Percentiles rank a stretch among this genome's conserved stretches.
phyloP scores from a whole-genome alignment of 1,140 invertebrate genomes.

The Macrosteles quadrilineatus region DNA sequence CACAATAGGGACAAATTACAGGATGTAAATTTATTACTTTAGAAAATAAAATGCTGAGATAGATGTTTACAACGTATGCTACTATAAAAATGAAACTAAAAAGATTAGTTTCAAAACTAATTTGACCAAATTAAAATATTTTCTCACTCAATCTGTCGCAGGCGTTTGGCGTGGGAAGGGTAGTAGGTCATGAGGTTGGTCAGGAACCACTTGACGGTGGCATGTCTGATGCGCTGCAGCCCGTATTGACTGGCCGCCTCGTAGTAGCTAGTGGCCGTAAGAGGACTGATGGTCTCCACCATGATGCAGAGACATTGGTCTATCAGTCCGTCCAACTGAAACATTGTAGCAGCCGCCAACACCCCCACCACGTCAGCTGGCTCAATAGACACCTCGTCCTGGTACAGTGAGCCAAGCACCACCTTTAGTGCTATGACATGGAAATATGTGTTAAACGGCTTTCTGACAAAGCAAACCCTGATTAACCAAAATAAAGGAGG shows the following conservation, averaged over 20 bases:
- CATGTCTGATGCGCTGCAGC: conserved; percentile 60
- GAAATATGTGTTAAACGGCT: too few relatives aligned
- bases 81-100: too few relatives aligned
- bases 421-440: conserved; percentile 69
- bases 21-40: too few relatives aligned
- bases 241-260: conserved; percentile 69
- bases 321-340: conserved; percentile 75
- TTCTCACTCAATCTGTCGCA: conserved; percentile 58
- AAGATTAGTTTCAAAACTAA: not conserved
- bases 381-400: conserved; percentile 73
- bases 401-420: conserved; percentile 78
- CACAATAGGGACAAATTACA: too few relatives aligned
- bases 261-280: conserved; percentile 70
- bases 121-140: too few relatives aligned
- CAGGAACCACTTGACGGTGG: conserved; percentile 68
- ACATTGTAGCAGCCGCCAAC: conserved; percentile 72
- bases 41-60: too few relatives aligned
- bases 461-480: too few relatives aligned
- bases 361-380: conserved; percentile 69
- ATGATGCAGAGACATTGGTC: conserved; percentile 75
- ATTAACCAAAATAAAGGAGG: too few relatives aligned
- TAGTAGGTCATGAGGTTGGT: conserved; percentile 67
- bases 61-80: too few relatives aligned
- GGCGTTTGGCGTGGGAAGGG: conserved; percentile 55
- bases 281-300: conserved; percentile 70